Base-by-base conservation (phyloP, 1,140 invertebrate genomes). In the Trachymyrmex cornetzi region DNA sequence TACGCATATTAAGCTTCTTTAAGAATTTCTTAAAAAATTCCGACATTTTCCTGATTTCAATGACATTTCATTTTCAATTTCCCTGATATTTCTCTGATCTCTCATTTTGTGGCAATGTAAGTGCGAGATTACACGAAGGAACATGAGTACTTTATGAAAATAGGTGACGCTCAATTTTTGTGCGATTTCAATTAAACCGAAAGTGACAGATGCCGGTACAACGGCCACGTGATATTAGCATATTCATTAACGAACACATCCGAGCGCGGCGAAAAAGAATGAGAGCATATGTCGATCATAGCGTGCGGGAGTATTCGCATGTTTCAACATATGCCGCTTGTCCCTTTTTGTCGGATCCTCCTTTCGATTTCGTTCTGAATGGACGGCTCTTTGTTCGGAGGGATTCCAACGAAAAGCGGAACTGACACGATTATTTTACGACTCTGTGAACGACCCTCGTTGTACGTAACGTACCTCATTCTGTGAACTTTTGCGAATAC, bases 231-330 rank as follows among this genome's bases (percentile, higher is more conserved):
- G 30, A 50, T 69, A 79, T 89, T 84, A 89, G 34, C 85, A 87
- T 86, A 86, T 79, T 80, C 53, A 64, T 89, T 80, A 71, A 85
- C 27, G 59, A 16, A 22, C 38, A n/a, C 53, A 27, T 12, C 38
- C 50, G 16, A 50, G 38, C 7, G 53, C 30, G 81, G 30, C 30
- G 53, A 63, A 64, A 77, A 44, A 85, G 80, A 75, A 63, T 55
- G 53, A 63, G 59, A 77, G 63, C 88, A 90, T 84, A 84, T 89
- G 88, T 84, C 77, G 88, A 86, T 88, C 55, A 30, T 75, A 85
- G 50, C 71, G 7, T 69, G 44, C 38, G 64, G 12, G 53, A 22
- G 27, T 63, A 82, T 86, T 82, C n/a, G 30, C 74, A 30, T 69
- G 75, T 64, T 69, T 22, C 27, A 34, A 38, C 88, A 77, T 86